phyloP scores from a whole-genome alignment of 2,888 invertebrate species.

The Cheilosia pagana region DNA sequence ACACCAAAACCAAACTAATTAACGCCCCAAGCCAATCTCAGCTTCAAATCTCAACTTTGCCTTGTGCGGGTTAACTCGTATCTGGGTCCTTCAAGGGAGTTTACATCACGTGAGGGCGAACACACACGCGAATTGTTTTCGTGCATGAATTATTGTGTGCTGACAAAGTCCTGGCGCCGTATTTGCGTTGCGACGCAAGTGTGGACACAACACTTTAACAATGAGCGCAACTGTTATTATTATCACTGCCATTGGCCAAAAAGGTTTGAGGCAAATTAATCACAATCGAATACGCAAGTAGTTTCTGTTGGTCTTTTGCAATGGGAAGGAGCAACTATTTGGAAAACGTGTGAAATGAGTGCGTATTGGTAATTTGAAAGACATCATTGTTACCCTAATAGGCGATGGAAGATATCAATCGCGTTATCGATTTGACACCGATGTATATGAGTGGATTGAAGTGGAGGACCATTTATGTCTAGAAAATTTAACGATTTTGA shows the following conservation, averaged over 20 bases:
- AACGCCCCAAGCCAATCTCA: slow-evolving; percentile 19
- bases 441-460: too few relatives aligned
- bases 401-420: too few relatives aligned
- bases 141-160: background rate
- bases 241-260: slow-evolving; percentile 11
- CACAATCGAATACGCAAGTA: slow-evolving; percentile 39
- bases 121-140: slow-evolving; percentile 24
- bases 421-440: too few relatives aligned
- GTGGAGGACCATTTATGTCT: too few relatives aligned
- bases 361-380: too few relatives aligned
- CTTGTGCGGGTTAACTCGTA: too few relatives aligned
- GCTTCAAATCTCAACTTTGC: slow-evolving; percentile 15
- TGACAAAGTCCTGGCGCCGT: slow-evolving; percentile 48
- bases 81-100: too few relatives aligned
- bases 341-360: too few relatives aligned
- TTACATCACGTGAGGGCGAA: slow-evolving; percentile 5
- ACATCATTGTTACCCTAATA: too few relatives aligned
- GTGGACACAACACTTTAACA: slow-evolving; percentile 72
- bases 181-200: slow-evolving; percentile 65
- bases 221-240: slow-evolving; percentile 55
- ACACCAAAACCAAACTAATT: slow-evolving; percentile 29
- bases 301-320: slow-evolving; percentile 24
- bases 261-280: slow-evolving; percentile 47
- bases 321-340: background rate
- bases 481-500: too few relatives aligned